Evolutionary conservation across 2,888 invertebrate genomes (phyloP).

Genomic region (Chrysotoxum bicinctum): DNA sequence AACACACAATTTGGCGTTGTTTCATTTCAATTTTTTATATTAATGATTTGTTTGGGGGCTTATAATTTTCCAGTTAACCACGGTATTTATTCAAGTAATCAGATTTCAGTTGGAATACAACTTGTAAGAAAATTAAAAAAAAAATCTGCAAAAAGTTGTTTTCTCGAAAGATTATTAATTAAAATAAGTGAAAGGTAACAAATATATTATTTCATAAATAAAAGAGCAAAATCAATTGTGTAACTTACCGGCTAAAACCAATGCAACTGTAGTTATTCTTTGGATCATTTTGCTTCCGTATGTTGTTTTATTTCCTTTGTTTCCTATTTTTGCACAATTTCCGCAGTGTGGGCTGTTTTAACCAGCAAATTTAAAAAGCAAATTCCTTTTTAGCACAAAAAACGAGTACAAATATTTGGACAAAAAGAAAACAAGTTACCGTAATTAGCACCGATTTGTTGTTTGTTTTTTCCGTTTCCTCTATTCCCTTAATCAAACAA

Average conservation of each 20-base stretch:
- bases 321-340: background rate
- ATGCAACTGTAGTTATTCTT: conserved; percentile 40
- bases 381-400: conserved; percentile 48
- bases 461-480: conserved; percentile 29
- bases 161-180: too few species aligned
- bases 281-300: conserved; percentile 53
- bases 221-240: background rate
- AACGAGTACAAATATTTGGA: conserved; percentile 51
- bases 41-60: too few species aligned
- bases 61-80: too few species aligned
- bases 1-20: too few species aligned
- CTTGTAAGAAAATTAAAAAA: too few species aligned
- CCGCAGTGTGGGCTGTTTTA: background rate
- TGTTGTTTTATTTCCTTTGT: background rate
- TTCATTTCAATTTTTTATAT: too few species aligned
- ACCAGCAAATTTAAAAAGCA: conserved; percentile 22
- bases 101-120: too few species aligned
- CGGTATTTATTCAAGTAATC: too few species aligned
- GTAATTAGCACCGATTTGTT: conserved; percentile 64
- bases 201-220: background rate
- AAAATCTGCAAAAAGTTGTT: too few species aligned
- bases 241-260: conserved; percentile 61
- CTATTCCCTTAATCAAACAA: conserved; percentile 13
- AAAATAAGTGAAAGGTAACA: too few species aligned
- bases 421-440: conserved; percentile 47